phyloP scores from a whole-genome alignment of 2,113 vertebrate genomes.

The Holacanthus passer region DNA sequence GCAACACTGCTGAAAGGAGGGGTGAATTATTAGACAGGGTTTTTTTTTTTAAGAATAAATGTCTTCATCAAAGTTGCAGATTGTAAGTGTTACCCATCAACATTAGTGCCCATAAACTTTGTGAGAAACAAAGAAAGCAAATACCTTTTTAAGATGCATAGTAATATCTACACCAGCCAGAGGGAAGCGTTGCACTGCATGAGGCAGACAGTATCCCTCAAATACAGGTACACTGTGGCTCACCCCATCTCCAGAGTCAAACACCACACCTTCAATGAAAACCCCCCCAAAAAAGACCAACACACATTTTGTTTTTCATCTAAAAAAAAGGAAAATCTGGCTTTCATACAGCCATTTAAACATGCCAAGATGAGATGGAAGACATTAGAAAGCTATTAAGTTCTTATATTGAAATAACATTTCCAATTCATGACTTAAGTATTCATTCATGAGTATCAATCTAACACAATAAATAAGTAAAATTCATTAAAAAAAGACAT shows the following conservation, averaged over 20 bases:
- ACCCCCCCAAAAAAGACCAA: neutral
- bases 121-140: too few species aligned
- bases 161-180: conserved; percentile 84
- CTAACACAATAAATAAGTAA: neutral
- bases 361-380: neutral
- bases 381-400: neutral
- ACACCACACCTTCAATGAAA: conserved; percentile 78
- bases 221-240: conserved; percentile 86
- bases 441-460: neutral
- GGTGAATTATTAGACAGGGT: too few species aligned
- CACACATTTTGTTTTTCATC: neutral
- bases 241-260: conserved; percentile 84
- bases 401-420: neutral
- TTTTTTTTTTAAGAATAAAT: too few species aligned
- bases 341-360: too few species aligned
- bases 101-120: too few species aligned
- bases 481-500: rapidly evolving
- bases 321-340: neutral
- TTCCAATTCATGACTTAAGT: too few species aligned
- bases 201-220: conserved; percentile 83
- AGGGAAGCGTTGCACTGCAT: conserved; percentile 82
- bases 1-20: too few species aligned
- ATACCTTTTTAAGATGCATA: conserved; percentile 82
- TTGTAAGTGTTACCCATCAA: too few species aligned
- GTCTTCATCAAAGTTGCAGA: too few species aligned